phyloP scores from a whole-genome alignment of 92 coral and sea anemone species.

The Meandrina meandrites region DNA sequence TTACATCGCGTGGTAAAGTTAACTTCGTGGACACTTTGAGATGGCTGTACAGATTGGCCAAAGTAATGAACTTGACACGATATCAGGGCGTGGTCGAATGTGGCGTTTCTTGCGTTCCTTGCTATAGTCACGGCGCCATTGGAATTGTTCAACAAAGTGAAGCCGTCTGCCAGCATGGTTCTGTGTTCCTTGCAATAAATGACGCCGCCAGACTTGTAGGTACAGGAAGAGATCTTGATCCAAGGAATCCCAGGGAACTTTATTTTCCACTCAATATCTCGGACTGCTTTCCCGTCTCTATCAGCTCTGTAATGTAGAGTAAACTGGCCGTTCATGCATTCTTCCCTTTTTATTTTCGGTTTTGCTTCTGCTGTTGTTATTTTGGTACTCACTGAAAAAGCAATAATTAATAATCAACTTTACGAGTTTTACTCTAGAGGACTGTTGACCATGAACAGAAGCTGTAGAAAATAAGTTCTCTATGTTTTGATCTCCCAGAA shows the following conservation, averaged over 20 bases:
- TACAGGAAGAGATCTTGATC: not conserved
- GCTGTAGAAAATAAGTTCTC: no score
- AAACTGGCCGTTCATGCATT: not conserved
- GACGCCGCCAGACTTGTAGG: not conserved
- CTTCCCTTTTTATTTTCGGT: not conserved
- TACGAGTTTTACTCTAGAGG: no score
- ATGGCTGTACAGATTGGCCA: not conserved
- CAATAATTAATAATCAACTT: no score
- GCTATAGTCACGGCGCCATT: not conserved
- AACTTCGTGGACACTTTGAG: not conserved
- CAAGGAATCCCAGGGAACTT: not conserved
- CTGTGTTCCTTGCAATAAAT: not conserved
- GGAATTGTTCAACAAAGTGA: not conserved
- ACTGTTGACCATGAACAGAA: no score
- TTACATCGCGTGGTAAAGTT: constrained; percentile 5
- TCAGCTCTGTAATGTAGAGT: not conserved
- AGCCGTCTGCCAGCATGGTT: not conserved
- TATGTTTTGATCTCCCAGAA: no score
- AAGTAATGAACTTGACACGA: not conserved
- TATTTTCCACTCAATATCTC: not conserved
- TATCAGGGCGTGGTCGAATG: not conserved
- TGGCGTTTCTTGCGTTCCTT: not conserved
- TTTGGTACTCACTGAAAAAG: not conserved
- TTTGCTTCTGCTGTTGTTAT: not conserved
- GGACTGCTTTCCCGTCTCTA: not conserved